A percentile compares a stretch with the other conserved stretches of the same genome.
These are phyloP conservation scores for Atherix ibis DNA, from an alignment of 2,888 invertebrate species.

Conservation along the genomic window DNA sequence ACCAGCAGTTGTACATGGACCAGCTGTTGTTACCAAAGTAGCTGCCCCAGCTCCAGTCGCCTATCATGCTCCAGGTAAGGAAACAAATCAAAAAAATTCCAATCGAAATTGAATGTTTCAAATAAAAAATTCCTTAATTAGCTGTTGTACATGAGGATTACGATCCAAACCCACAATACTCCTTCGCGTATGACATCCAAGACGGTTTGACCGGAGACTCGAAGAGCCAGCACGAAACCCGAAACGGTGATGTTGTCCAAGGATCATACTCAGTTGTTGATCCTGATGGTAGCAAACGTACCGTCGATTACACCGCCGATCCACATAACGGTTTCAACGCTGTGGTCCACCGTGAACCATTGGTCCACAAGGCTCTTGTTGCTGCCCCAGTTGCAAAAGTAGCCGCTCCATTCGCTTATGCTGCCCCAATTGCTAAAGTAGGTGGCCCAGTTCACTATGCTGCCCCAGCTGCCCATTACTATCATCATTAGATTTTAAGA, in stretches of 20 bases:
- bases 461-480: slow-evolving; percentile 9
- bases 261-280: slow-evolving; percentile 37
- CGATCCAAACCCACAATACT: slow-evolving; percentile 33
- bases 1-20: slow-evolving; percentile 6
- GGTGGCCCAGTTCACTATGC: slow-evolving; percentile 18
- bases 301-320: slow-evolving; percentile 42
- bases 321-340: slow-evolving; percentile 34
- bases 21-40: slow-evolving; percentile 4
- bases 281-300: slow-evolving; percentile 46
- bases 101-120: no score
- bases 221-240: slow-evolving; percentile 44
- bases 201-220: slow-evolving; percentile 36
- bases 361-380: slow-evolving; percentile 20
- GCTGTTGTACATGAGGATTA: slow-evolving; percentile 24
- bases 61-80: slow-evolving; percentile 2
- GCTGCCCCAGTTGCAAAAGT: slow-evolving; percentile 9
- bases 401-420: slow-evolving; percentile 12
- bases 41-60: slow-evolving; percentile 6
- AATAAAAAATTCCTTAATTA: background rate
- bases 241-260: slow-evolving; percentile 46
- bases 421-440: slow-evolving; percentile 17
- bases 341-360: slow-evolving; percentile 29
- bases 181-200: slow-evolving; percentile 36
- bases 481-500: slow-evolving; percentile 3
- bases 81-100: no score